Conservation (phyloP, 2,113 vertebrate genomes). For the Mormoops blainvillei region DNA sequence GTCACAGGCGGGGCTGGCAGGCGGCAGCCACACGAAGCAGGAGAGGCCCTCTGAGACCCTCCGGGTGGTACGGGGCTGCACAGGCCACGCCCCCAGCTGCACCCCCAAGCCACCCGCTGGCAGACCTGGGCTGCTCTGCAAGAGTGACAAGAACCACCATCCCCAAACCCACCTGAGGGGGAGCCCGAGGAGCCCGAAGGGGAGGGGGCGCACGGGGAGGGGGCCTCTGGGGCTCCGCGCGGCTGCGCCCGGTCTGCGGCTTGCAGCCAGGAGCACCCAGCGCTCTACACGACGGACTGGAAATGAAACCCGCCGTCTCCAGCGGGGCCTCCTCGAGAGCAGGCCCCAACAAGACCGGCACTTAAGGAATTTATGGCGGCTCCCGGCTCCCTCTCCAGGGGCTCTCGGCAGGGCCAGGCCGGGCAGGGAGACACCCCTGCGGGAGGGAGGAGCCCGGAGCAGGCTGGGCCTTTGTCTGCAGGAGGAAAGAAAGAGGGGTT, state of each 20-base stretch:
- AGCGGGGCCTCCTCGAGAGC: constrained; percentile 76
- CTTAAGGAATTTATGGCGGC: constrained; percentile 88
- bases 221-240: neutral
- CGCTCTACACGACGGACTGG: constrained; percentile 61
- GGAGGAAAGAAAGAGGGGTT: neutral
- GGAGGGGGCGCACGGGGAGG: accelerated
- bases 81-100: neutral
- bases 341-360: constrained; percentile 89
- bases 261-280: constrained; percentile 22
- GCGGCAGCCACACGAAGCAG: too few species aligned
- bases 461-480: neutral
- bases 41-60: too few species aligned
- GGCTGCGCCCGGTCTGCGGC: constrained; percentile 52
- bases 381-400: constrained; percentile 72
- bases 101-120: neutral
- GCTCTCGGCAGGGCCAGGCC: constrained; percentile 68
- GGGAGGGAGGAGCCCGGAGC: neutral
- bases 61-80: accelerated
- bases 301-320: constrained; percentile 66
- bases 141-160: too few species aligned
- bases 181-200: accelerated
- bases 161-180: neutral
- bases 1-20: neutral
- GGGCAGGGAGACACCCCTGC: constrained; percentile 51
- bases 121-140: accelerated